Evolutionary conservation across 2,888 invertebrate species (phyloP), one percentile per base, ranked within the genome.

Genomic region (Tubulanus polymorphus): DNA sequence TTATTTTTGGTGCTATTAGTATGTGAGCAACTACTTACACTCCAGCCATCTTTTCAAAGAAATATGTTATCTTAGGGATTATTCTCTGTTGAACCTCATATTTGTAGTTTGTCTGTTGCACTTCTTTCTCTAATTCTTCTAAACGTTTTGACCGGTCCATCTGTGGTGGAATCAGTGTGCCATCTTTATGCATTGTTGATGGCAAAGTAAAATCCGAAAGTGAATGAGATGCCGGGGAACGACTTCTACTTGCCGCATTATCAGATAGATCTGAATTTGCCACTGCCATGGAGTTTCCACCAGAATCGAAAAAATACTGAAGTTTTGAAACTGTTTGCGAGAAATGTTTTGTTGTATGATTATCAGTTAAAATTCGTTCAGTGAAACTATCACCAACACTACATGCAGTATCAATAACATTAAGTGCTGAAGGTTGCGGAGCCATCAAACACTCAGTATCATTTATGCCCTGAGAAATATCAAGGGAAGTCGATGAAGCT

Each of bases 51-150:
- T 59, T 62, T 46, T 68, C 68, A 62, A 68, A 68, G 56, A 68
- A 68, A 54, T 66, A 67, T 12, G 60, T 62, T 20, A 67, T 66
- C 49, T 64, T 63, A 20, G 65, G 65, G 3, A 60, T 30, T 23
- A 37, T 37, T 51, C 56, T 26, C 30, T 53, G n/a, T n/a, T n/a
- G 41, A 18, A 41, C 23, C 15, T 41, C 41, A 41, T 41, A 18
- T 41, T 41, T 41, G 15, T 41, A 41, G 41, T 20, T 41, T 23
- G 18, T 23, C 32, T 37, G n/a, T 45, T 26, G 20, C 35, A 28
- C 46, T 18, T 37, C 35, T 52, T 53, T 46, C 30, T 26, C 32
- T 23, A n/a, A 37, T 32, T 23, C 30, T 30, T 27, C 30, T 23
- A 15, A n/a, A 28, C 20, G n/a, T 27, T n/a, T 27, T 20, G 48